Conservation (phyloP, 2,797 vertebrate genomes). For the Esox lucius region DNA sequence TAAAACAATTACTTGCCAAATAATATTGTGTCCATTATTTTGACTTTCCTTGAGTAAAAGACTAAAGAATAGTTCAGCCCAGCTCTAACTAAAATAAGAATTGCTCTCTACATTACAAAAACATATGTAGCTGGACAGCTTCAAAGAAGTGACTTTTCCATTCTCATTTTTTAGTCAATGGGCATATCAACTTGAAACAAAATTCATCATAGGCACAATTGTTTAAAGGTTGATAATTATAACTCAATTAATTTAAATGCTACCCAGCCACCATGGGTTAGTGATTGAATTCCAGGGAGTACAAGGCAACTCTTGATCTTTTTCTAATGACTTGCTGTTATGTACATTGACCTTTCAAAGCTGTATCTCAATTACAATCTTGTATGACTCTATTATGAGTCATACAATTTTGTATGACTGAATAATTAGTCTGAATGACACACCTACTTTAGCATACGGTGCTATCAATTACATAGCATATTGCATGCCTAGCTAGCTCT, state of each 20-base stretch:
- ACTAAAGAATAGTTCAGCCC: not conserved
- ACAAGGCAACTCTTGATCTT: slow-evolving; percentile 5
- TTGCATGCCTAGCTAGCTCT: too few species aligned
- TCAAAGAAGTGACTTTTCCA: not conserved
- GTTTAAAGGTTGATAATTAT: slow-evolving; percentile 10
- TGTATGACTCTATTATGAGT: too few species aligned
- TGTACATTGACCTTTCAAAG: slow-evolving; percentile 1
- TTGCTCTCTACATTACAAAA: not conserved
- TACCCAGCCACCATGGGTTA: not conserved
- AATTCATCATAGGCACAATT: slow-evolving; percentile 7
- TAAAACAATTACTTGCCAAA: not conserved
- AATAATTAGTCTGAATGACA: not conserved
- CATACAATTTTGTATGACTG: not conserved
- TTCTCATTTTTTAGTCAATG: not conserved
- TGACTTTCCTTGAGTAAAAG: not conserved
- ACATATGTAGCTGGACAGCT: not conserved
- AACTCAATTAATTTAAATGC: slow-evolving; percentile 3
- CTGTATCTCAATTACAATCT: not conserved
- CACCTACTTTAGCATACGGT: not conserved
- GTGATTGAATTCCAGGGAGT: slow-evolving; percentile 3
- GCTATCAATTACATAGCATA: not conserved
- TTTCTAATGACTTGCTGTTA: not conserved
- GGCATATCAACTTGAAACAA: not conserved
- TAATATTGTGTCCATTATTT: not conserved
- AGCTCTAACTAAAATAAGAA: not conserved